phyloP scores from a whole-genome alignment of 1,140 invertebrate species.

The Diorhabda carinulata region DNA sequence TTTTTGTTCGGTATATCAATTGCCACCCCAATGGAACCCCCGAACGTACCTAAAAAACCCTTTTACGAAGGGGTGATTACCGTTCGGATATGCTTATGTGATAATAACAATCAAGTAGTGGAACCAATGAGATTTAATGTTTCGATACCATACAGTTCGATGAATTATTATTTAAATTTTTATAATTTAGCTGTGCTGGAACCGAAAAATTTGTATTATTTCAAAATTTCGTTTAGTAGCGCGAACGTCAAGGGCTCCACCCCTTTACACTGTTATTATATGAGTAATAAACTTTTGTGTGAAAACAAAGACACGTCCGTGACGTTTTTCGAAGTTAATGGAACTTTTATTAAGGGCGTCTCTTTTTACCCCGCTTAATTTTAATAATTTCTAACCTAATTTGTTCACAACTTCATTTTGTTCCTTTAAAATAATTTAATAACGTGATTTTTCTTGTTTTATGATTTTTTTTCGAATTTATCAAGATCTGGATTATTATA shows the following conservation, averaged over 20 bases:
- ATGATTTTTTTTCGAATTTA: too few relatives aligned
- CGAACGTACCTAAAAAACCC: neutral
- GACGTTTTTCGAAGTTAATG: slow-evolving; percentile 35
- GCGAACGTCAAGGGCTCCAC: slow-evolving; percentile 13
- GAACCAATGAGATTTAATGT: slow-evolving; percentile 26
- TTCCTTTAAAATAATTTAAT: too few relatives aligned
- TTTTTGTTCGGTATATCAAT: slow-evolving; percentile 31
- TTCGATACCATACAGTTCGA: slow-evolving; percentile 28
- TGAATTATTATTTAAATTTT: slow-evolving; percentile 31
- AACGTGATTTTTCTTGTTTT: too few relatives aligned
- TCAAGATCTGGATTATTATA: too few relatives aligned
- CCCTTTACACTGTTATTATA: slow-evolving; percentile 36
- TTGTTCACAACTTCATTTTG: too few relatives aligned
- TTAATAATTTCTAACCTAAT: too few relatives aligned
- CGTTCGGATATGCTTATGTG: slow-evolving; percentile 27
- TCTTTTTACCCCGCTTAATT: slow-evolving; percentile 39
- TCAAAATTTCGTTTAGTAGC: slow-evolving; percentile 37
- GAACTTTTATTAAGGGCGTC: slow-evolving; percentile 38
- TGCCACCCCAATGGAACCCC: slow-evolving; percentile 28
- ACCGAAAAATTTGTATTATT: slow-evolving; percentile 33
- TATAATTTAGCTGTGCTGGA: slow-evolving; percentile 28
- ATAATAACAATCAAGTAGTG: slow-evolving; percentile 21
- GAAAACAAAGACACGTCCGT: slow-evolving; percentile 24
- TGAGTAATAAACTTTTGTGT: slow-evolving; percentile 32
- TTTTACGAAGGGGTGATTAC: slow-evolving; percentile 24